Evolutionary conservation across 1,140 invertebrate genomes (phyloP).

Genomic region (Dinoponera quadriceps): DNA sequence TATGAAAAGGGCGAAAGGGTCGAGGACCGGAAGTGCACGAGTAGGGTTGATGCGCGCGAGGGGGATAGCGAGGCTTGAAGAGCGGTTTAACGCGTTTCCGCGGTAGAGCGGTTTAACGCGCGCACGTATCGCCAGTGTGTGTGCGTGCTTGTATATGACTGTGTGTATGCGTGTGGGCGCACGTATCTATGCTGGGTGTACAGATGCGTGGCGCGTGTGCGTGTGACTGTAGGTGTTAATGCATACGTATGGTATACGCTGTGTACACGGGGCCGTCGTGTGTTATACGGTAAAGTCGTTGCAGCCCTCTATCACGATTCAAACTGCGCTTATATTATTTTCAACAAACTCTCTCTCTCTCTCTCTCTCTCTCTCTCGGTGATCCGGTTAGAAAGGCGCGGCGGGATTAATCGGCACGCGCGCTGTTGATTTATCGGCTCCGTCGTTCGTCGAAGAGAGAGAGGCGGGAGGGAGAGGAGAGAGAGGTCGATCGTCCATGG

Average conservation of each 20-base stretch:
- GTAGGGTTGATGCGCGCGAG: slow-evolving; percentile 62
- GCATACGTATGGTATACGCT: slow-evolving; percentile 29
- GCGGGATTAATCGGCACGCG: slow-evolving; percentile 35
- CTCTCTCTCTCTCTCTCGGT: not conserved
- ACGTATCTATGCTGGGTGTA: not conserved
- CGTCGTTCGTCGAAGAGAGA: not conserved
- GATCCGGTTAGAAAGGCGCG: slow-evolving; percentile 32
- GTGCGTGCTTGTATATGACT: not conserved
- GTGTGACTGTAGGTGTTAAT: slow-evolving; percentile 35
- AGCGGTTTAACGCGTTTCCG: slow-evolving; percentile 74
- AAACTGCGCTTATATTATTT: slow-evolving; percentile 42
- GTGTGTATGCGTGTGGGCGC: slow-evolving; percentile 3
- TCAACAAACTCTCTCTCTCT: slow-evolving; percentile 36
- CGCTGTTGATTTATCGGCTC: slow-evolving; percentile 9
- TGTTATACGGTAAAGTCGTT: slow-evolving; percentile 45
- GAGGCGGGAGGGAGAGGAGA: too few relatives aligned
- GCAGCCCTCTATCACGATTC: slow-evolving; percentile 32
- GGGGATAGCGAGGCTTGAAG: slow-evolving; percentile 55
- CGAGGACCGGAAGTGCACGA: slow-evolving; percentile 74
- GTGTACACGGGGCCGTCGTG: not conserved
- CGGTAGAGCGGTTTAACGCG: slow-evolving; percentile 73
- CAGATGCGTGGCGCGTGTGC: slow-evolving; percentile 19
- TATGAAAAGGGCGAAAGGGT: slow-evolving; percentile 74
- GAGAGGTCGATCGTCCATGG: too few relatives aligned
- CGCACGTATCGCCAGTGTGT: slow-evolving; percentile 26